These are phyloP conservation scores for Phyllostomus hastatus DNA, from an alignment of 2,113 vertebrate species.

Conservation along the genomic window DNA sequence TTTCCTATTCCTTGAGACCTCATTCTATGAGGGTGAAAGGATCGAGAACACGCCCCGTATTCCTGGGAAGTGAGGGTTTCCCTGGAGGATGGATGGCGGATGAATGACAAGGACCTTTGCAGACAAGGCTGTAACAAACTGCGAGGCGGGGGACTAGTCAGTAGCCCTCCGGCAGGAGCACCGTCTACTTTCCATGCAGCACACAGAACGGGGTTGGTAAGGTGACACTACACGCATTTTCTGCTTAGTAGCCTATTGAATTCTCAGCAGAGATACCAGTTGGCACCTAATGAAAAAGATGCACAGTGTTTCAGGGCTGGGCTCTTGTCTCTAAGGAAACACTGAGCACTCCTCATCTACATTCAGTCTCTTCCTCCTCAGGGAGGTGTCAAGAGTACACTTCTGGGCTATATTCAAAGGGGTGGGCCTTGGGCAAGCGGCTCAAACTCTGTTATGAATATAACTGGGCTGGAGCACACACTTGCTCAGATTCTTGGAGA, in stretches of 20 bases:
- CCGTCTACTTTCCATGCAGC: neutral
- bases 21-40: neutral
- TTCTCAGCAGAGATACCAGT: neutral
- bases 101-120: neutral
- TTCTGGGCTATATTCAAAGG: neutral
- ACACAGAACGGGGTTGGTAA: neutral
- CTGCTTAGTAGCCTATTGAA: neutral
- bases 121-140: neutral
- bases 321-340: neutral
- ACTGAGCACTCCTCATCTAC: neutral
- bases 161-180: neutral
- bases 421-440: neutral
- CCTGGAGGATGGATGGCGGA: neutral
- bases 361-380: neutral
- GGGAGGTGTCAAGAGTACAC: rapidly evolving
- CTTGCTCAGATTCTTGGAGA: neutral
- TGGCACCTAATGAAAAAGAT: neutral
- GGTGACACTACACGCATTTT: neutral
- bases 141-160: neutral
- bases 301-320: neutral
- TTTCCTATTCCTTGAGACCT: neutral
- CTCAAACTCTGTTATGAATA: neutral
- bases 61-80: neutral
- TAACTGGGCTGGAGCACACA: neutral
- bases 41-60: neutral